Conservation (phyloP, 2,888 invertebrate genomes). For the Strigamia crassipes region DNA sequence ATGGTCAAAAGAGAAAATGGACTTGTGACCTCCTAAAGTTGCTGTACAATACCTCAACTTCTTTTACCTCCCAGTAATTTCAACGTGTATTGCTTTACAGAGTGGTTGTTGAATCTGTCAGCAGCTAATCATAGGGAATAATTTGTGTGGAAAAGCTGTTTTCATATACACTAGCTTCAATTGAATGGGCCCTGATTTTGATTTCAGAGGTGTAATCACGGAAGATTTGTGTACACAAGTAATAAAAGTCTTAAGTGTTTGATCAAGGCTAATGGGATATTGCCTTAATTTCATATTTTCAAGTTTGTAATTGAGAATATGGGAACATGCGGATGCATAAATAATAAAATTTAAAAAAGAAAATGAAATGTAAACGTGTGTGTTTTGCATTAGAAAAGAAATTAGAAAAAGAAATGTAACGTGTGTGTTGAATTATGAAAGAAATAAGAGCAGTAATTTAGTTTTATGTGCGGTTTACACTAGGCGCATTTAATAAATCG, state of each 20-base stretch:
- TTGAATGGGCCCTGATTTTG: background rate
- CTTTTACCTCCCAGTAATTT: background rate
- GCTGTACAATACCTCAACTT: background rate
- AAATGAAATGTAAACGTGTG: too few species aligned
- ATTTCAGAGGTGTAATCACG: constrained; percentile 27
- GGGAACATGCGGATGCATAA: background rate
- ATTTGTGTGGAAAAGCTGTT: constrained; percentile 15
- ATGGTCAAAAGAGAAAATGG: constrained; percentile 38
- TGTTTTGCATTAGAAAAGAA: too few species aligned
- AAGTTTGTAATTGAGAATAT: background rate
- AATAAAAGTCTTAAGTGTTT: background rate
- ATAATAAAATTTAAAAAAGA: too few species aligned
- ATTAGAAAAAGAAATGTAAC: too few species aligned
- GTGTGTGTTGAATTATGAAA: too few species aligned
- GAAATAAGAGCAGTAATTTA: too few species aligned
- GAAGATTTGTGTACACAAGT: constrained; percentile 36
- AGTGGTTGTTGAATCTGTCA: constrained; percentile 31
- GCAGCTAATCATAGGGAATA: constrained; percentile 16
- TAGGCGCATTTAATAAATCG: too few species aligned
- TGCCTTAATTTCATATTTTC: background rate
- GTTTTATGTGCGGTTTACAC: too few species aligned
- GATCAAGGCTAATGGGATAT: background rate
- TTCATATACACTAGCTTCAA: background rate
- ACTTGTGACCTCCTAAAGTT: constrained; percentile 30
- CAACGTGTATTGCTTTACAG: background rate